A percentile compares a stretch with the other conserved stretches of the same genome.
These are phyloP conservation scores for Cosmopolites sordidus DNA, from an alignment of 2,888 invertebrate species.

Conservation along the genomic window DNA sequence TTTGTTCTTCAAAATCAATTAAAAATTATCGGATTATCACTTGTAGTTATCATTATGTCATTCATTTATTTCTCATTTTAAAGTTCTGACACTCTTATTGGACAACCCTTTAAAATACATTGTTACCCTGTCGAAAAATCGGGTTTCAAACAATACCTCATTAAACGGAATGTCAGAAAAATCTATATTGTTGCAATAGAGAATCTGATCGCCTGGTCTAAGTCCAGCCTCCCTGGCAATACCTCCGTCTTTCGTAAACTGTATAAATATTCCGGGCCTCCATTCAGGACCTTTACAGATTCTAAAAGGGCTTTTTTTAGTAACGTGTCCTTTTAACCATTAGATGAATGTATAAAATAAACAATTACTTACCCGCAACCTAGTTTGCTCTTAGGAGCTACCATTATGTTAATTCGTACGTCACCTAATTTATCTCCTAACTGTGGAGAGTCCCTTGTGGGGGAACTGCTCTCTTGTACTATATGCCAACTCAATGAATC, in stretches of 20 bases:
- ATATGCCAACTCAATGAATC: conserved; percentile 84
- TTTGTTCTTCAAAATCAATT: too few relatives aligned
- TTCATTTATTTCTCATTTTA: too few relatives aligned
- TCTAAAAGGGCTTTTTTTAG: conserved; percentile 45
- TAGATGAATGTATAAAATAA: not conserved
- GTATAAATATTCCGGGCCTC: conserved; percentile 84
- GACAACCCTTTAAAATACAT: too few relatives aligned
- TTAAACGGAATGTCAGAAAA: conserved; percentile 74
- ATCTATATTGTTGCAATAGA: conserved; percentile 82
- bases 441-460: conserved; percentile 53
- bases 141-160: conserved; percentile 60
- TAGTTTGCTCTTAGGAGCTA: conserved; percentile 76
- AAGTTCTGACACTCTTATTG: too few relatives aligned
- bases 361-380: conserved; percentile 68
- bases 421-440: conserved; percentile 59
- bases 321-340: not conserved
- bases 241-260: conserved; percentile 85
- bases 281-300: conserved; percentile 83
- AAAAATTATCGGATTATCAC: too few relatives aligned
- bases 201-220: conserved; percentile 85
- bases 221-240: conserved; percentile 85
- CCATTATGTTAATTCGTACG: conserved; percentile 70
- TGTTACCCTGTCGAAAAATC: too few relatives aligned
- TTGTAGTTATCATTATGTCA: too few relatives aligned
- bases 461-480: conserved; percentile 55